Conservation (phyloP, 2,797 vertebrate genomes). For the Lophotriccus pileatus region DNA sequence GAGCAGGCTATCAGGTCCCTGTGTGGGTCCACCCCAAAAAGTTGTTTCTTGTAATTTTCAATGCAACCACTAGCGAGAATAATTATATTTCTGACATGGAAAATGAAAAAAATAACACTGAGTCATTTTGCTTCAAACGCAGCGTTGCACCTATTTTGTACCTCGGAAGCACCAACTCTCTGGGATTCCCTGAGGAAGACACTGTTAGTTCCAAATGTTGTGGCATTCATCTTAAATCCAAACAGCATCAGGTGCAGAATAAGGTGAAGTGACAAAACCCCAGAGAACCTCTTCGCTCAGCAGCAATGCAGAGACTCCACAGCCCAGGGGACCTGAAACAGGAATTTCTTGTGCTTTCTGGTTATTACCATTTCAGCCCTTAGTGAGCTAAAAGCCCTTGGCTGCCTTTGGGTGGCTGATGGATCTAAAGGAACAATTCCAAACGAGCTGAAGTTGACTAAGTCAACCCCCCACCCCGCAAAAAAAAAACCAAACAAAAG, state of each 20-base stretch:
- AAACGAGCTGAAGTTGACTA: not conserved
- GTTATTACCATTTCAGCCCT: rapidly evolving
- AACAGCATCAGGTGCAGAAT: rapidly evolving
- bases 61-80: not conserved
- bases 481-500: not conserved
- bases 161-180: not conserved
- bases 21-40: rapidly evolving
- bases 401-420: not conserved
- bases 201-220: not conserved
- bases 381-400: not conserved
- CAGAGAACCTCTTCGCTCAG: rapidly evolving
- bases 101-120: not conserved
- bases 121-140: not conserved
- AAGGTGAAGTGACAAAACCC: not conserved
- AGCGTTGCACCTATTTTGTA: rapidly evolving
- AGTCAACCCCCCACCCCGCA: too few species aligned
- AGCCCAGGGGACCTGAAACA: not conserved
- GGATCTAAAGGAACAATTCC: not conserved
- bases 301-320: rapidly evolving
- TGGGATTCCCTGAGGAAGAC: not conserved
- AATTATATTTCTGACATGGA: not conserved
- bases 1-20: not conserved
- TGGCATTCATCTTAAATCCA: not conserved
- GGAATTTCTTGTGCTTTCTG: not conserved
- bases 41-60: not conserved